phyloP scores from a whole-genome alignment of 2,113 vertebrate species.

The Danionella cerebrum region DNA sequence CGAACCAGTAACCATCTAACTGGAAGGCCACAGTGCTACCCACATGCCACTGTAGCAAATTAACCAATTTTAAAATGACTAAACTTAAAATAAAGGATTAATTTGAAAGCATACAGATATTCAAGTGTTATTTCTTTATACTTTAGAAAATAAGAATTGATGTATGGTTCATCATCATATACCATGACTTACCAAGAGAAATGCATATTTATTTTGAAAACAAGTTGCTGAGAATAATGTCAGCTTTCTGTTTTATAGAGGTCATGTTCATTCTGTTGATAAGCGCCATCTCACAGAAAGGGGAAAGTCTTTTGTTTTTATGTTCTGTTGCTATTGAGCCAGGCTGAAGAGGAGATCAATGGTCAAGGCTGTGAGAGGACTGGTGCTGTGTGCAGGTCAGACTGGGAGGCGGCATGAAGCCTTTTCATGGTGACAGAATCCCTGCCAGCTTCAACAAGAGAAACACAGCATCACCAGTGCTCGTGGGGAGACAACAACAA shows the following conservation, averaged over 20 bases:
- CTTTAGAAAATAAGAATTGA: too few relatives aligned
- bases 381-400: constrained; percentile 19
- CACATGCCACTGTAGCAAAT: too few relatives aligned
- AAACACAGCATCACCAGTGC: constrained; percentile 9
- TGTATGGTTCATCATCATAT: too few relatives aligned
- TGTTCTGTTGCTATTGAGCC: constrained; percentile 7
- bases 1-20: too few relatives aligned
- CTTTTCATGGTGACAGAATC: constrained; percentile 30
- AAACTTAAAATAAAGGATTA: too few relatives aligned
- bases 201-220: neutral
- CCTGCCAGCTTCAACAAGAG: constrained; percentile 14
- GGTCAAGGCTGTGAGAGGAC: constrained; percentile 5
- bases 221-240: neutral
- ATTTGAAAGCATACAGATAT: too few relatives aligned
- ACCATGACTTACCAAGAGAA: neutral
- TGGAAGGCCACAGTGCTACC: too few relatives aligned
- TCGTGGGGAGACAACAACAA: constrained; percentile 14
- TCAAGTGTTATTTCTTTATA: too few relatives aligned
- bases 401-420: constrained; percentile 28
- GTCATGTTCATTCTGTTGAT: constrained; percentile 7
- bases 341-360: constrained; percentile 29
- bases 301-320: constrained; percentile 5
- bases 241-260: constrained; percentile 18
- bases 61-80: too few relatives aligned
- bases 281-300: neutral